Evolutionary conservation across 1,140 invertebrate genomes (phyloP).

Genomic region (Anoplolepis gracilipes): DNA sequence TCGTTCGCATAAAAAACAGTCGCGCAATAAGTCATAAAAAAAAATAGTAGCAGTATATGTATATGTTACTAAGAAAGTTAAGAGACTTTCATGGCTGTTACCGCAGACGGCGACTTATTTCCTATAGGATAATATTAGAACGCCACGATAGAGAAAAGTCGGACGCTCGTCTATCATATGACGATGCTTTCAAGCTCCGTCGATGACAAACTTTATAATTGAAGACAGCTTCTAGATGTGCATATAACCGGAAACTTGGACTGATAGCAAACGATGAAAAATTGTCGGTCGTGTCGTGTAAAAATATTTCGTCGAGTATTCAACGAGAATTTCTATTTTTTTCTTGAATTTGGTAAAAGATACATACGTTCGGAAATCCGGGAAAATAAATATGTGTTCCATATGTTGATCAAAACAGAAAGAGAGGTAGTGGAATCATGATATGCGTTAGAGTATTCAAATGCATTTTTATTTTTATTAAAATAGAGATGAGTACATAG

Average conservation of each 20-base stretch:
- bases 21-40: neutral
- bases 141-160: neutral
- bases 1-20: neutral
- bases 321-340: neutral
- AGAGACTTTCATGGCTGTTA: conserved; percentile 1
- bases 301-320: conserved; percentile 2
- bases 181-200: neutral
- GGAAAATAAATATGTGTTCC: neutral
- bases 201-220: conserved; percentile 41
- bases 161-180: conserved; percentile 4
- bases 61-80: conserved; percentile 5
- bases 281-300: neutral
- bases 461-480: neutral
- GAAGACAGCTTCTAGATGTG: neutral
- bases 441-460: neutral
- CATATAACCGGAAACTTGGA: conserved; percentile 9
- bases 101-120: conserved; percentile 22
- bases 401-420: neutral
- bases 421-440: neutral
- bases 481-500: neutral
- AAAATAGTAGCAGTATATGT: neutral
- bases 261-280: neutral
- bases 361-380: conserved; percentile 9
- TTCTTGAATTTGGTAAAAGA: neutral
- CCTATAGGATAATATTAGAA: conserved; percentile 27